Evolutionary conservation across 1,140 invertebrate species (phyloP), one percentile per base, ranked within the genome.

Genomic region (Bombus vancouverensis): DNA sequence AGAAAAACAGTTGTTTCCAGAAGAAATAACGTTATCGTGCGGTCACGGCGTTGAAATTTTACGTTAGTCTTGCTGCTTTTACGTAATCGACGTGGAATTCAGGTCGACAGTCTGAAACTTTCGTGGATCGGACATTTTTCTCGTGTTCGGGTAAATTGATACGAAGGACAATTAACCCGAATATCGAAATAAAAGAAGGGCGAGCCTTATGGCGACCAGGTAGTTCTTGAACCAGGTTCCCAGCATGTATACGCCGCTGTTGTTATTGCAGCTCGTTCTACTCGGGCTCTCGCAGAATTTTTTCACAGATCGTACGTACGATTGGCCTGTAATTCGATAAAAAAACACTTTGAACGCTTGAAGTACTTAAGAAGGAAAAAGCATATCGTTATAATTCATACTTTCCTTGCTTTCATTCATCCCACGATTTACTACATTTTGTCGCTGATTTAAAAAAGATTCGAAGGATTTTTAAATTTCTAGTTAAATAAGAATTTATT

Each of bases 131-230:
- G 87, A 89, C 77, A 89, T 82, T 82, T 89, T 77, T 80, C 65
- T 77, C 74, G 62, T 72, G 73, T 85, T 68, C 72, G 71, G 57
- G 73, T 72, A 89, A 89, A 89, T 89, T 87, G 78, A 90, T 85
- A 85, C 72, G 62, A 77, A 87, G 70, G 82, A 83, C 86, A 75
- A 86, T 86, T 83, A 90, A 90, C 80, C 74, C 70, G 81, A 80
- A 89, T 89, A 87, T 87, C 65, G 77, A 81, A 90, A 89, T 90
- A 90, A 87, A 84, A 89, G 79, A 73, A 81, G 53, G 70, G 62
- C 70, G 66, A 78, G 71, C 65, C 44, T 2, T 9, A 22, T 71
- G 59, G n/a, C 37, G 59, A 42, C 47, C 57, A 76, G 65, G 68
- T 85, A 90, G 82, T 85, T 81, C 28, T 57, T 62, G 53, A n/a